Evolutionary conservation across 2,797 vertebrate genomes (phyloP), one percentile per base, ranked within the genome.

Genomic region (Clarias platycephalus): DNA sequence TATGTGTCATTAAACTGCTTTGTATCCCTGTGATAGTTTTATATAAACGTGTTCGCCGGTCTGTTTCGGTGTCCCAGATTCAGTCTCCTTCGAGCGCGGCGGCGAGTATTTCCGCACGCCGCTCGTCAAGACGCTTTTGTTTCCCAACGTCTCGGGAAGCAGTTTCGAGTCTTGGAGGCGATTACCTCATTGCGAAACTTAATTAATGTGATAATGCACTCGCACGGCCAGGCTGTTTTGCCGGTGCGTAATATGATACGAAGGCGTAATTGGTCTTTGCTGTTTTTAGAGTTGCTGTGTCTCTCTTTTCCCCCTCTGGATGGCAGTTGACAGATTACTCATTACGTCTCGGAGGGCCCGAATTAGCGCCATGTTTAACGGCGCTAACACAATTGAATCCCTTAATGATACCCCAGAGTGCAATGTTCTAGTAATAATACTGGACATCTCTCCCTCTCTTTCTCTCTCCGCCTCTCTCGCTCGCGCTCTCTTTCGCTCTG

Each of bases 321-420:
- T 85, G 88, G 79, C 84, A 83, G 85, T 87, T 85, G 88, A 89
- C 86, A 89, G 87, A 91, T 90, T 90, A 88, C 90, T 88, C 90
- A 90, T 89, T 90, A 88, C 88, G 85, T 89, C 86, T 88, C 89
- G 40, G 86, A 87, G 88, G 91, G 86, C 87, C 86, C 53, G 86
- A 89, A 89, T 90, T 88, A 89, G 87, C 83, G 84, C 88, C 87
- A 88, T 91, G 88, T 88, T 89, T 88, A 90, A 90, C 89, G 81
- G 84, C 88, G 84, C 90, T 91, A 91, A 90, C 90, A 90, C 90
- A 89, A 90, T 90, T 89, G 89, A 89, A 89, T 89, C 88, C 87
- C 83, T 85, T 89, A 91, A 90, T 89, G 85, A 88, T 90, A 86
- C 88, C 90, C 89, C 88, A 91, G 91, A 91, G 89, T 89, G 86